Evolutionary conservation across 2,113 vertebrate genomes (phyloP), one percentile per base, ranked within the genome.

Genomic region (Carassius carassius): DNA sequence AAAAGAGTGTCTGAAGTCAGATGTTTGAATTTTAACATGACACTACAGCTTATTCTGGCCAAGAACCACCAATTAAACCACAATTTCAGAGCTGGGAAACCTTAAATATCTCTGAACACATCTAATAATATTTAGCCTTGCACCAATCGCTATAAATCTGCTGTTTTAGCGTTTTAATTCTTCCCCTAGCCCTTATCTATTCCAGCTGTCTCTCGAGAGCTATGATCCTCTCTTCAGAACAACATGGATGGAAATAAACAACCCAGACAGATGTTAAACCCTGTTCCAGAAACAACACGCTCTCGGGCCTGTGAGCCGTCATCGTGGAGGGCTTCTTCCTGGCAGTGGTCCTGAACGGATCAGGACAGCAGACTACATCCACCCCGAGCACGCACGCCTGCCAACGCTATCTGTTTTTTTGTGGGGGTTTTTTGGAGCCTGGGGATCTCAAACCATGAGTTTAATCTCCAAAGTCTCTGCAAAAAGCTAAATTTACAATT

Each of bases 261-360:
- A 19, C 58, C 37, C 58, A 63, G 58, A 80, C 78, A 80, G 78
- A 80, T 63, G 78, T 80, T 80, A 63, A 80, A 80, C 78, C 60
- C 78, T 65, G 78, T 80, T 80, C 78, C 78, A 65, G 58, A 80
- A 80, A 80, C 58, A 65, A 19, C 78, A 44, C 58, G 37, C n/a
- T 65, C 37, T n/a, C 35, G 2, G 58, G 37, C 58, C 58, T 47
- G 37, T 7, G 78, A 44, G 60, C 37, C 35, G 8, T 23, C 78
- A 25, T 80, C 78, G 58, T 63, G 60, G n/a, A 80, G 78, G 78
- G 78, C 37, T 47, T 80, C 37, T 63, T 44, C 32, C 78, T 80
- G 78, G 78, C 78, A 63, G 58, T n/a, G 60, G 37, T 41, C 56
- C 58, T 80, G 37, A 63, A 80, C 16, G 58, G 78, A 80, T 65